Evolutionary conservation across 2,797 vertebrate species (phyloP), one percentile per base, ranked within the genome.

Genomic region (Menidia menidia): DNA sequence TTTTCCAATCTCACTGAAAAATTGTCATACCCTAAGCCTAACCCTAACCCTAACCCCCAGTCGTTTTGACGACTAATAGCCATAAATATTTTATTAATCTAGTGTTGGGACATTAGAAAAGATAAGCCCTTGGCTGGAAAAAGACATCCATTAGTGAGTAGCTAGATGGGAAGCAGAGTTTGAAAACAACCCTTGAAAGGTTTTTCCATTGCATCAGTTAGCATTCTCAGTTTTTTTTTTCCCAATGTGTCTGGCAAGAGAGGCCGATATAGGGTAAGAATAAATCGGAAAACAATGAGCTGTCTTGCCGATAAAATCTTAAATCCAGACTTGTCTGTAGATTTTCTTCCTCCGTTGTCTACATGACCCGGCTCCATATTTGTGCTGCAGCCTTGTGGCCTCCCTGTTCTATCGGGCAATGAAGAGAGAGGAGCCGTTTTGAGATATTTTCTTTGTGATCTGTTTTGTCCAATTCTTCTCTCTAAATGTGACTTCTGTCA

Each of bases 81-180:
- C 73, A 85, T 88, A 64, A 77, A 91, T 88, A 80, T 75, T 88
- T 89, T 83, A 90, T 86, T 84, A 84, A 89, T 86, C 66, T 69
- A 16, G 16, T 87, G 81, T 65, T 73, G 64, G 25, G 76, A 77
- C 81, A 81, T 88, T 81, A 76, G 75, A 74, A 75, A 80, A 70
- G 77, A 63, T 69, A 85, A 74, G 81, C 85, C 84, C 74, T 87
- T 84, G 83, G 86, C 80, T 82, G 80, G 77, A 86, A 87, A 25
- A 86, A 88, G 82, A 87, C 82, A 88, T 75, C 88, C 86, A 89
- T 91, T 89, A 90, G 85, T 51, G 68, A 65, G 61, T 63, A 81
- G 83, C 87, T 85, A 82, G 72, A 74, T 66, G 72, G 25, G 53
- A 81, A 63, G 75, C 64, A 57, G 41, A 13, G 53, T 0, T 5